Conservation (phyloP, 2,888 invertebrate species). For the Caenorhabditis sp. region DNA sequence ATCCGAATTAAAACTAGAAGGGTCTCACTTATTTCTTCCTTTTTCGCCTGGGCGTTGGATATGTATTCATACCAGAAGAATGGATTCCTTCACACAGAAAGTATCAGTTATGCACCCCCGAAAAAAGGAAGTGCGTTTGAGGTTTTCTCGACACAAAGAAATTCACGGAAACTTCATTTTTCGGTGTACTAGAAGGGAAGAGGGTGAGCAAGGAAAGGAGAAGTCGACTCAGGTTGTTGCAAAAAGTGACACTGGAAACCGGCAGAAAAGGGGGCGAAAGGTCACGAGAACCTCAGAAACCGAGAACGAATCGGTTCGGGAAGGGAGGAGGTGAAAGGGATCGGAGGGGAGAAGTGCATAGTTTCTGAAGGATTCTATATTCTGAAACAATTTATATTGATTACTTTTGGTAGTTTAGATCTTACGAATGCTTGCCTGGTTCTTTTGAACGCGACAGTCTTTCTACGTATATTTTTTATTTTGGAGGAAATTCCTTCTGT, state of each 20-base stretch:
- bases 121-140: slow-evolving; percentile 40
- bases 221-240: slow-evolving; percentile 3
- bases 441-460: too few relatives aligned
- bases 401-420: too few relatives aligned
- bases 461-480: too few relatives aligned
- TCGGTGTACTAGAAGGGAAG: slow-evolving; percentile 15
- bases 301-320: not conserved
- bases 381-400: too few relatives aligned
- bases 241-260: slow-evolving; percentile 19
- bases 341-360: not conserved
- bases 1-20: slow-evolving; percentile 3
- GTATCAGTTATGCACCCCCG: slow-evolving; percentile 48
- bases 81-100: slow-evolving; percentile 6
- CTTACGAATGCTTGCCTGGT: too few relatives aligned
- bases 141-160: slow-evolving; percentile 32
- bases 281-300: slow-evolving; percentile 28
- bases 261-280: slow-evolving; percentile 29
- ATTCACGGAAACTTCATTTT: slow-evolving; percentile 49
- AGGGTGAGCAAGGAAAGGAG: not conserved
- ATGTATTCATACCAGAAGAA: not conserved
- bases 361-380: not conserved
- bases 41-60: slow-evolving; percentile 21
- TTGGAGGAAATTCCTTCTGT: too few relatives aligned
- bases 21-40: not conserved
- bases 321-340: slow-evolving; percentile 1